Conservation (phyloP, 2,888 invertebrate species). For the Brassicogethes aeneus region DNA sequence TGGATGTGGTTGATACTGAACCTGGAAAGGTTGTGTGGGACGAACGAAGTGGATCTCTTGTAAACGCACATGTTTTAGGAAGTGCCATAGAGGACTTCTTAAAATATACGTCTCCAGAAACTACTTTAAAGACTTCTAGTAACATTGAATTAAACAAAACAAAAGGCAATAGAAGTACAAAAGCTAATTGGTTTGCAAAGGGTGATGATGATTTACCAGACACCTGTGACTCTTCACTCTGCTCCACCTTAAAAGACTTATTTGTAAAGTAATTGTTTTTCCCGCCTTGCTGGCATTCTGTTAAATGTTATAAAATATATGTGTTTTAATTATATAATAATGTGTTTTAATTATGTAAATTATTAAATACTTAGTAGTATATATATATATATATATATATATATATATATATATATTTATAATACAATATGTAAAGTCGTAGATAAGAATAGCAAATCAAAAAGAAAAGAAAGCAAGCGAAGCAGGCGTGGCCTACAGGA, state of each 20-base stretch:
- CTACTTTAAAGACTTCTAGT: constrained; percentile 13
- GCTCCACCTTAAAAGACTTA: constrained; percentile 76
- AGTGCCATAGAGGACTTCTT: constrained; percentile 79
- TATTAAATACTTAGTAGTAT: too few relatives aligned
- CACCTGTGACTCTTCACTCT: constrained; percentile 71
- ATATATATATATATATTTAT: too few relatives aligned
- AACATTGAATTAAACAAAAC: constrained; percentile 17
- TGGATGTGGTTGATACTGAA: constrained; percentile 28
- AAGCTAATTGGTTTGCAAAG: constrained; percentile 51
- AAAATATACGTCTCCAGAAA: constrained; percentile 49
- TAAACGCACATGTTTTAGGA: constrained; percentile 72
- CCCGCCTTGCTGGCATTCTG: not conserved
- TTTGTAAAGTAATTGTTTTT: constrained; percentile 61
- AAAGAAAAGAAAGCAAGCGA: too few relatives aligned
- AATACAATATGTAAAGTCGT: too few relatives aligned
- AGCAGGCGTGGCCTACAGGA: too few relatives aligned
- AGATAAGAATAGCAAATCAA: too few relatives aligned
- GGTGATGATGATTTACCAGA: constrained; percentile 59
- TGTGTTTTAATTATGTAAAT: too few relatives aligned
- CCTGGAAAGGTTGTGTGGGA: constrained; percentile 60
- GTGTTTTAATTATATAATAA: not conserved
- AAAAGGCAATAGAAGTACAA: constrained; percentile 20
- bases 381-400: too few relatives aligned
- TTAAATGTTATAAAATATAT: not conserved
- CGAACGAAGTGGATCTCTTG: constrained; percentile 64